phyloP scores from a whole-genome alignment of 2,113 vertebrate genomes.

The Orthonyx spaldingii region DNA sequence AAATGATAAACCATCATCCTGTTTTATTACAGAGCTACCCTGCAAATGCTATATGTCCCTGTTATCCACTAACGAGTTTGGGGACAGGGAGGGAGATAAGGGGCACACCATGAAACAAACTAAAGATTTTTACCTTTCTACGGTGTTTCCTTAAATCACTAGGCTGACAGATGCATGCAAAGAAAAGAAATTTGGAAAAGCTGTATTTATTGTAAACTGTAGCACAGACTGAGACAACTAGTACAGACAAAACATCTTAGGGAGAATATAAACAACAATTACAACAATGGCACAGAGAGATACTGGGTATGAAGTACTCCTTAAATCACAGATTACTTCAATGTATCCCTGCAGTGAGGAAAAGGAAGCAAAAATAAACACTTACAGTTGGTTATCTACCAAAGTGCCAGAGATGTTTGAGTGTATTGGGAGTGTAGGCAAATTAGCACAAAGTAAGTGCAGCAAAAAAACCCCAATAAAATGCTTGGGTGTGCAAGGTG shows the following conservation, averaged over 20 bases:
- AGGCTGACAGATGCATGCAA: conserved; percentile 91
- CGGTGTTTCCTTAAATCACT: conserved; percentile 98
- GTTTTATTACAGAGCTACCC: neutral
- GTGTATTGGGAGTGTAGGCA: fast-evolving
- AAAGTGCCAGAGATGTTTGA: neutral
- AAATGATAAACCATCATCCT: neutral
- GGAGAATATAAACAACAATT: neutral
- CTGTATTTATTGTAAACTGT: conserved; percentile 44
- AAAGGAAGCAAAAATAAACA: neutral
- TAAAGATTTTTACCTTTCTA: conserved; percentile 90
- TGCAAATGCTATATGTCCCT: neutral
- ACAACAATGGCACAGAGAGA: neutral
- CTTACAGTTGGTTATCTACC: neutral
- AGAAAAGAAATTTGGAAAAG: conserved; percentile 70
- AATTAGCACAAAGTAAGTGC: neutral
- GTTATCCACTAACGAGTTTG: neutral
- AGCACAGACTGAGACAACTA: neutral
- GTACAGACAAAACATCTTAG: neutral
- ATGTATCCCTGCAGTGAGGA: neutral
- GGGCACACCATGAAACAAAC: conserved; percentile 28
- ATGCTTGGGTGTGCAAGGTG: fast-evolving
- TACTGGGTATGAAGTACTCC: neutral
- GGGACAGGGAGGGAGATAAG: neutral
- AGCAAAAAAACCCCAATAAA: neutral
- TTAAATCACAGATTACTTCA: neutral